A percentile compares a stretch with the other conserved stretches of the same genome.
These are phyloP conservation scores for Peromyscus maniculatus DNA, from an alignment of 2,113 vertebrate species.

Conservation along the genomic window DNA sequence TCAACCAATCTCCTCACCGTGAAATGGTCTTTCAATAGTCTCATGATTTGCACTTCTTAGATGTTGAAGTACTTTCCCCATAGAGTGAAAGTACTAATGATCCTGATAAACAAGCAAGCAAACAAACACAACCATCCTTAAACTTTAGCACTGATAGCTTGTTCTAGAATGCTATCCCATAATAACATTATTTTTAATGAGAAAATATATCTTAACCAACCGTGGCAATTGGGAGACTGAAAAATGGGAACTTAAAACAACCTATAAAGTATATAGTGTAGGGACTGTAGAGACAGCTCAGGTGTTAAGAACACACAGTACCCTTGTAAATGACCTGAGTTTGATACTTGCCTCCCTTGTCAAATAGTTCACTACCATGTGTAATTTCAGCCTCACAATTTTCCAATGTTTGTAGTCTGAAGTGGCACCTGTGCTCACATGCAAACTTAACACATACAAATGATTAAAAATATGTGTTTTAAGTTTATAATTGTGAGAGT, in stretches of 20 bases:
- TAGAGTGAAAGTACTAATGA: neutral
- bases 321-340: neutral
- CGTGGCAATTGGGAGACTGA: neutral
- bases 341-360: neutral
- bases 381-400: too few species aligned
- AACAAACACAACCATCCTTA: neutral
- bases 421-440: too few species aligned
- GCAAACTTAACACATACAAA: too few species aligned
- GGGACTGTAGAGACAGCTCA: too few species aligned
- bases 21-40: neutral
- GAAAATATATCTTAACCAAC: neutral
- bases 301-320: too few species aligned
- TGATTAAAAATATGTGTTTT: neutral
- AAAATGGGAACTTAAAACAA: neutral
- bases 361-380: neutral
- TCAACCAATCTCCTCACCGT: neutral
- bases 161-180: neutral
- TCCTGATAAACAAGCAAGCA: neutral
- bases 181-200: neutral
- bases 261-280: neutral
- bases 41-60: neutral
- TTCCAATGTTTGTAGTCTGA: too few species aligned
- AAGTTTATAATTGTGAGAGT: neutral
- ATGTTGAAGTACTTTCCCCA: neutral
- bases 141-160: accelerated